Evolutionary conservation across 2,113 vertebrate species (phyloP), one percentile per base, ranked within the genome.

Genomic region (Chaetura pelagica): DNA sequence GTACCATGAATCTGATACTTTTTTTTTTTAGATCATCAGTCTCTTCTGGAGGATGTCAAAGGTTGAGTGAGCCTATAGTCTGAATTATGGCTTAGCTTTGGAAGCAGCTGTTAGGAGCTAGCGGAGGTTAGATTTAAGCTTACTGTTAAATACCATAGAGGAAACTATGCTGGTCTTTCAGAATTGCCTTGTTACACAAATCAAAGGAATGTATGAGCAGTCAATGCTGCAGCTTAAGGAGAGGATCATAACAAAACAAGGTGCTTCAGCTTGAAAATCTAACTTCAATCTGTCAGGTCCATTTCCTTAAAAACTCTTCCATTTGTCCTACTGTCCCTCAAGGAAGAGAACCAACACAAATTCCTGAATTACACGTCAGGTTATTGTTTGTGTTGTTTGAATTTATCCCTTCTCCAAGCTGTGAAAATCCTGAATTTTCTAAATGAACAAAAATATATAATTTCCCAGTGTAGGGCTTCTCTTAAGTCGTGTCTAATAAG

Each of bases 1-100:
- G 62, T 72, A 76, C 40, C 30, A 17, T n/a, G 24, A 86, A 54
- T 86, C 48, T 61, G 38, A 94, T 86, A 34, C 34, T 62, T 29
- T 46, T 42, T 54, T 46, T 66, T 67, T 57, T 81, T 59, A 77
- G n/a, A 35, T 42, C 72, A 77, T 88, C 48, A 68, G 0, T 94
- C 79, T 87, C 87, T 72, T 72, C 79, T 78, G 46, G 42, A 75
- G 32, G 12, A 73, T 87, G 62, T n/a, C 76, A 66, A 61, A 87
- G 54, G 16, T 4, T 86, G 64, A 76, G 29, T 44, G 73, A 93
- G 22, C 68, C 64, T 55, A 12, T 30, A 58, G 30, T 67, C 63
- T 94, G 90, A 94, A 68, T 89, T 95, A 93, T n/a, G 40, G n/a
- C 64, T 93, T 44, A 57, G 51, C 44, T 78, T 78, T 76, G 35